These are phyloP conservation scores for Neoscelio sp. DNA, from an alignment of 2,888 invertebrate genomes.

Conservation along the genomic window DNA sequence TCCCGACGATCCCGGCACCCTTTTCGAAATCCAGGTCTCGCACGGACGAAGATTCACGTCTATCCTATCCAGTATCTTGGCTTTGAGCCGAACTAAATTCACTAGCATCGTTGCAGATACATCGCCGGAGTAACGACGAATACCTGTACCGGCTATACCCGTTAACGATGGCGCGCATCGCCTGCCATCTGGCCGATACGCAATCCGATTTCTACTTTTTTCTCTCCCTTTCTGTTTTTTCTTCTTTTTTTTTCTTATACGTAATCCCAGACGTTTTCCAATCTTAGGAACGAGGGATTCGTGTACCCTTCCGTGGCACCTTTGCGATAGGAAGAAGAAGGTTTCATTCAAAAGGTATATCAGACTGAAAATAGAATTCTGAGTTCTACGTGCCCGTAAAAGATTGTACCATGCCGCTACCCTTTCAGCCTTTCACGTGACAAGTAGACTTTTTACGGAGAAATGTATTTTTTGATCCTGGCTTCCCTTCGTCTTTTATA, in stretches of 20 bases:
- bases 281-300: conserved; percentile 63
- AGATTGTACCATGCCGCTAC: conserved; percentile 56
- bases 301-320: conserved; percentile 66
- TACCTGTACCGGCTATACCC: conserved; percentile 69
- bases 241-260: conserved; percentile 69
- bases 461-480: conserved; percentile 56
- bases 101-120: conserved; percentile 64
- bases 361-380: conserved; percentile 76
- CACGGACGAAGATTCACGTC: conserved; percentile 60
- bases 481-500: conserved; percentile 10
- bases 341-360: conserved; percentile 74
- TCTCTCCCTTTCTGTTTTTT: conserved; percentile 37
- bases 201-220: conserved; percentile 77
- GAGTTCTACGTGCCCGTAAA: conserved; percentile 65
- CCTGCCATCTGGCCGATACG: conserved; percentile 80
- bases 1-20: conserved; percentile 66
- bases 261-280: conserved; percentile 79
- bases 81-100: conserved; percentile 69
- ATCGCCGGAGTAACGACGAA: conserved; percentile 52
- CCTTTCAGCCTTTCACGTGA: conserved; percentile 59
- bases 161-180: conserved; percentile 72
- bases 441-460: conserved; percentile 56
- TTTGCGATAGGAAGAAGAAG: conserved; percentile 61
- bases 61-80: conserved; percentile 72
- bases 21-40: conserved; percentile 74